phyloP scores from a whole-genome alignment of 1,140 invertebrate genomes.

The Drosophila aff. region DNA sequence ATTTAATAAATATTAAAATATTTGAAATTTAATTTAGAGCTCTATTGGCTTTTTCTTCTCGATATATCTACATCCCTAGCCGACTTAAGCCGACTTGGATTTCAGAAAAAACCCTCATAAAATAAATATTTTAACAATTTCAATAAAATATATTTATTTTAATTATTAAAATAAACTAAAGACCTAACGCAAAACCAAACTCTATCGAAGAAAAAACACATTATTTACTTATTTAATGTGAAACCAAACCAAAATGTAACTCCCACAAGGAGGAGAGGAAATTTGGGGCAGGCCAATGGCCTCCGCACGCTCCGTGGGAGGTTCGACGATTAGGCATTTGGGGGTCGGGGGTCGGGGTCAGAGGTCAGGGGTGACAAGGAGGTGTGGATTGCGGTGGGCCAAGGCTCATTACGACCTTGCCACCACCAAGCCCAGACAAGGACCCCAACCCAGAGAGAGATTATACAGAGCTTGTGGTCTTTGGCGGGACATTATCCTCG shows the following conservation, averaged over 20 bases:
- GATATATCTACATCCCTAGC: no score
- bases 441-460: not conserved
- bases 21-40: no score
- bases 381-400: constrained; percentile 18
- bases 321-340: constrained; percentile 15
- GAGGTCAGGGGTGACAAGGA: not conserved
- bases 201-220: not conserved
- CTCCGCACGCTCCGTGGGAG: not conserved
- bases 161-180: not conserved
- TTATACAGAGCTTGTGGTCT: constrained; percentile 15
- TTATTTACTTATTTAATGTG: not conserved
- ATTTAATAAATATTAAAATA: no score
- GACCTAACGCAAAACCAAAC: not conserved
- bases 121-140: not conserved
- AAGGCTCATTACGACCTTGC: constrained; percentile 43
- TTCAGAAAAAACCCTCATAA: no score
- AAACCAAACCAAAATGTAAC: constrained; percentile 1
- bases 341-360: not conserved
- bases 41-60: no score
- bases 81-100: no score
- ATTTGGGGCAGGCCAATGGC: not conserved
- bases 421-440: not conserved
- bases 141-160: not conserved
- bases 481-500: constrained; percentile 13
- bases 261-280: not conserved